Conservation (phyloP, 1,140 invertebrate species). For the Mya arenaria region DNA sequence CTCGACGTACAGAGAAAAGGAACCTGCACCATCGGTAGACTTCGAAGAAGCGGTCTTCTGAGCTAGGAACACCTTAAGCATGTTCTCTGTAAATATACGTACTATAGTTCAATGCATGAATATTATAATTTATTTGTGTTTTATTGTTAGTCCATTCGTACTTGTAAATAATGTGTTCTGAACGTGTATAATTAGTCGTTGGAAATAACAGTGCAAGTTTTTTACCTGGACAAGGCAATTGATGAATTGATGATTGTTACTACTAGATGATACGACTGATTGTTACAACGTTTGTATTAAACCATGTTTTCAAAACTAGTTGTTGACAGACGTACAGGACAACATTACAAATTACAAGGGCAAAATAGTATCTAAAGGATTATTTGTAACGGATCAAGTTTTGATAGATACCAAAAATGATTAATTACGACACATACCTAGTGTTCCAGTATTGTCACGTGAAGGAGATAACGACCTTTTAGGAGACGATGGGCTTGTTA, state of each 20-base stretch:
- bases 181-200: slow-evolving; percentile 20
- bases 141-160: slow-evolving; percentile 23
- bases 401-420: slow-evolving; percentile 21
- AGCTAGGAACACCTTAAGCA: background rate
- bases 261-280: slow-evolving; percentile 12
- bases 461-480: slow-evolving; percentile 19
- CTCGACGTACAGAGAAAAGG: background rate
- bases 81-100: background rate
- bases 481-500: slow-evolving; percentile 14
- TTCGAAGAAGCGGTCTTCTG: background rate
- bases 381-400: slow-evolving; percentile 22
- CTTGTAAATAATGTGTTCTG: slow-evolving; percentile 12
- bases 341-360: slow-evolving; percentile 9
- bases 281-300: background rate
- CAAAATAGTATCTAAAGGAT: slow-evolving; percentile 22
- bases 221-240: background rate
- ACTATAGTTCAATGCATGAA: background rate
- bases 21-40: background rate
- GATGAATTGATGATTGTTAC: slow-evolving; percentile 15
- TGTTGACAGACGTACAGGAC: background rate
- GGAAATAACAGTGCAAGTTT: background rate
- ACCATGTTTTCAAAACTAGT: background rate
- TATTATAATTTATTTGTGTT: slow-evolving; percentile 18
- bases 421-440: background rate
- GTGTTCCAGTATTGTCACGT: background rate